Evolutionary conservation across 1,140 invertebrate genomes (phyloP).

Genomic region (Lepidurus packardi): DNA sequence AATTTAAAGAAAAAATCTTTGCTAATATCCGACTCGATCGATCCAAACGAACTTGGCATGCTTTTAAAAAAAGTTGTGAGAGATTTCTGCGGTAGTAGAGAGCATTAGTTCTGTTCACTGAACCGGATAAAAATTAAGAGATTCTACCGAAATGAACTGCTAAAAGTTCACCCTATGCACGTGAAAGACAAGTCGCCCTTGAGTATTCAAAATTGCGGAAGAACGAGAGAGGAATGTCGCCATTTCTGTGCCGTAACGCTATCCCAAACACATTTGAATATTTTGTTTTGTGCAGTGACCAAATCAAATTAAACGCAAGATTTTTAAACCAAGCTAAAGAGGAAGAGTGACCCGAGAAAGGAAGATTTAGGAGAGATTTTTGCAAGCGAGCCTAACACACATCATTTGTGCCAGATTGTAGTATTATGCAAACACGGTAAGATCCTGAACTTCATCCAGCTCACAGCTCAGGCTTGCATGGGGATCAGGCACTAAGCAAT

Average conservation of each 20-base stretch:
- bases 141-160: not conserved
- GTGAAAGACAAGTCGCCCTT: constrained; percentile 17
- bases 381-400: not conserved
- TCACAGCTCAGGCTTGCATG: constrained; percentile 8
- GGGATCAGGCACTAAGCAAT: constrained; percentile 16
- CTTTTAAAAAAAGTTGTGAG: not conserved
- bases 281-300: not conserved
- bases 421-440: constrained; percentile 16
- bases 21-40: not conserved
- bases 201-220: constrained; percentile 22
- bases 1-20: not conserved
- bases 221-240: constrained; percentile 8
- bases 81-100: not conserved
- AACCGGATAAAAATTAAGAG: not conserved
- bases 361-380: not conserved
- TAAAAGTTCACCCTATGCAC: not conserved
- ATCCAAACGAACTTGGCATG: not conserved
- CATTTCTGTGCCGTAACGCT: constrained; percentile 7
- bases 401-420: constrained; percentile 19
- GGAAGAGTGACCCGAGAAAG: not conserved
- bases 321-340: not conserved
- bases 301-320: not conserved
- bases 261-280: not conserved
- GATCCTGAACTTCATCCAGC: constrained; percentile 14
- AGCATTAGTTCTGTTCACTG: not conserved